phyloP scores from a whole-genome alignment of 1,140 invertebrate species.

The Orchestia grillus region DNA sequence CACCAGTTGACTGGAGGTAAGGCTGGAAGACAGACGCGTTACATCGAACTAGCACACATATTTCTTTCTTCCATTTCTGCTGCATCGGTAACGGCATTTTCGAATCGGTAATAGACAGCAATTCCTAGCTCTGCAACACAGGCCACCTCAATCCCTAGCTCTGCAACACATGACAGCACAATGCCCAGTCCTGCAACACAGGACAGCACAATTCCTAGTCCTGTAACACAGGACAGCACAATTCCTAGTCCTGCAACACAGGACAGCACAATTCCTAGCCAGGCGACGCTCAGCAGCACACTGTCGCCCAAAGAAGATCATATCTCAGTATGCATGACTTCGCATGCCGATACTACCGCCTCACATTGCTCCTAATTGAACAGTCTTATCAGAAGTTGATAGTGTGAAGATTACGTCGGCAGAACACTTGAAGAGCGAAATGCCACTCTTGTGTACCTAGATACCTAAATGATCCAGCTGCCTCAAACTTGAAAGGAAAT shows the following conservation, averaged over 20 bases:
- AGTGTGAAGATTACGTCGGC: neutral
- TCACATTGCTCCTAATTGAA: neutral
- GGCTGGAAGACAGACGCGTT: too few species aligned
- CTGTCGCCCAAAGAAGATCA: neutral
- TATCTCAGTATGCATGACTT: neutral
- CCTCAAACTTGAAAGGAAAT: neutral
- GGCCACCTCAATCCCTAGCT: neutral
- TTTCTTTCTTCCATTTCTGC: too few species aligned
- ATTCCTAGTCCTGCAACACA: neutral
- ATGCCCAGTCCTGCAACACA: neutral
- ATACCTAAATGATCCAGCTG: neutral
- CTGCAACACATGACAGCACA: neutral
- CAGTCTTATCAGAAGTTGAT: conserved; percentile 14
- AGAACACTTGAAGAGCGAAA: neutral
- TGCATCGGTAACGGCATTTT: too few species aligned
- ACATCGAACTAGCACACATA: too few species aligned
- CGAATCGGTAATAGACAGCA: too few species aligned
- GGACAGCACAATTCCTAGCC: neutral
- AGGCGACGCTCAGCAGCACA: neutral
- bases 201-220: neutral
- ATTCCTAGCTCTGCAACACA: neutral
- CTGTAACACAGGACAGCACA: neutral
- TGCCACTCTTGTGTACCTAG: neutral
- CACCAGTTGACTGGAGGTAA: too few species aligned
- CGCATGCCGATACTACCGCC: neutral